Evolutionary conservation across 2,888 invertebrate species (phyloP).

Genomic region (Oxyscelio sp.): DNA sequence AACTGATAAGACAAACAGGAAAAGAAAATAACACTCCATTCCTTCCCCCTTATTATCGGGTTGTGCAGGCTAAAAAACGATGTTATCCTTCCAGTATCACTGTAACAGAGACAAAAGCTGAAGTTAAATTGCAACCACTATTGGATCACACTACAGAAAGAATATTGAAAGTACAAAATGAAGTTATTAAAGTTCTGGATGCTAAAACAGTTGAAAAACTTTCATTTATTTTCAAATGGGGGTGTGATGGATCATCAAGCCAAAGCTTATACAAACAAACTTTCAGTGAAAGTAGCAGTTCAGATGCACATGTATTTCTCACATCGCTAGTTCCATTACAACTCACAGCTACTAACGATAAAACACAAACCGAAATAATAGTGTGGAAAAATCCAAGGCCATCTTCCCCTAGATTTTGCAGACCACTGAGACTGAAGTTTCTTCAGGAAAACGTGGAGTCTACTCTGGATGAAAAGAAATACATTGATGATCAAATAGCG

Average conservation of each 20-base stretch:
- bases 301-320: conserved; percentile 43
- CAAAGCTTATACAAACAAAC: conserved; percentile 67
- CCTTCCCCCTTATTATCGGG: conserved; percentile 32
- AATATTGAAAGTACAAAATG: conserved; percentile 65
- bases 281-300: conserved; percentile 36
- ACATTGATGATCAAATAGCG: conserved; percentile 64
- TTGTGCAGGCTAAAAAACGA: conserved; percentile 65
- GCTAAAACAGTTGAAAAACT: conserved; percentile 46
- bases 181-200: conserved; percentile 53
- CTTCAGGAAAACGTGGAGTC: conserved; percentile 30
- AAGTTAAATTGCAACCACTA: conserved; percentile 75
- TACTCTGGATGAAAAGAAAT: conserved; percentile 23
- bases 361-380: conserved; percentile 27
- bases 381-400: conserved; percentile 66
- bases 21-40: neutral
- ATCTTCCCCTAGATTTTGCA: conserved; percentile 65
- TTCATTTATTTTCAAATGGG: conserved; percentile 76
- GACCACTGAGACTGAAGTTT: conserved; percentile 70
- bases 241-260: conserved; percentile 72
- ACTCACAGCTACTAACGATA: conserved; percentile 16
- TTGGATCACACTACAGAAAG: conserved; percentile 74
- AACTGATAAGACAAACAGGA: neutral
- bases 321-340: conserved; percentile 64
- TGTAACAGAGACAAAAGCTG: conserved; percentile 67
- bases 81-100: conserved; percentile 71